A percentile compares a stretch with the other conserved stretches of the same genome.
Conservation (phyloP, 2,888 invertebrate species). For the Euplexia lucipara region DNA sequence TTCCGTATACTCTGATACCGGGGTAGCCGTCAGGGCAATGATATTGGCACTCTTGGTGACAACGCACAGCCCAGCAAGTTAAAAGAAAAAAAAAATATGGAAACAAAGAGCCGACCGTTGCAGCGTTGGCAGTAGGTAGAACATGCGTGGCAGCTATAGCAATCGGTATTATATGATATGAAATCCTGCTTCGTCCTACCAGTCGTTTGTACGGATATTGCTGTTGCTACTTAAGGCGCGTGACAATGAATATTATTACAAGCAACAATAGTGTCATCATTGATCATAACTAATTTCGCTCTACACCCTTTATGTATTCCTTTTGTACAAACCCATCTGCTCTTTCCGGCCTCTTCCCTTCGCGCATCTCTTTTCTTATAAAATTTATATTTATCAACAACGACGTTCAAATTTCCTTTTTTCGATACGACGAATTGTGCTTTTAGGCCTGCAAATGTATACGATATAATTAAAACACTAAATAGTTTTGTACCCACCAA, state of each 20-base stretch:
- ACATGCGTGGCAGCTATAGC: no score
- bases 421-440: conserved; percentile 27
- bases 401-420: conserved; percentile 37
- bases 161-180: no score
- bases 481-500: background rate
- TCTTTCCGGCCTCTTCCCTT: background rate
- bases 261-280: conserved; percentile 18
- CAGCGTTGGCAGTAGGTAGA: no score
- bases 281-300: conserved; percentile 36
- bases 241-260: conserved; percentile 41
- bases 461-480: background rate
- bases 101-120: no score
- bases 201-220: no score
- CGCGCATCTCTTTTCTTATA: conserved; percentile 44
- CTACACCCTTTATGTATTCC: conserved; percentile 19
- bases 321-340: conserved; percentile 44
- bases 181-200: no score
- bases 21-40: no score
- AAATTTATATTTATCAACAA: conserved; percentile 31
- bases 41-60: no score
- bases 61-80: no score
- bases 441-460: conserved; percentile 31
- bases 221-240: conserved; percentile 15
- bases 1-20: no score
- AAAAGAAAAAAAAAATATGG: no score